Conservation (phyloP, 2,888 invertebrate species). For the Xanthorhoe spadicearia region DNA sequence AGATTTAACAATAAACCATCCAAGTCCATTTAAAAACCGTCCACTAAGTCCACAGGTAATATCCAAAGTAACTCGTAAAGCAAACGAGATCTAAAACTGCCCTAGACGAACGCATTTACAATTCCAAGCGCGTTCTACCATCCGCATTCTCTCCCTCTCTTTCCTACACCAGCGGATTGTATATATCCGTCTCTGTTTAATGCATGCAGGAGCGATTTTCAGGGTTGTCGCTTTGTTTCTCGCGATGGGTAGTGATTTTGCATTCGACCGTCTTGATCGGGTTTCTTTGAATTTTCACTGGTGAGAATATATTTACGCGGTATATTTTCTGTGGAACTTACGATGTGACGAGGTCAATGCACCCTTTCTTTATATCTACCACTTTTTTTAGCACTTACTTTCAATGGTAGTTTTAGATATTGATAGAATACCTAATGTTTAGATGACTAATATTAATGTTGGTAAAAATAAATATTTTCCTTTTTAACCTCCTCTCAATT, state of each 20-base stretch:
- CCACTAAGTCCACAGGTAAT: constrained; percentile 34
- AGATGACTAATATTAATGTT: too few relatives aligned
- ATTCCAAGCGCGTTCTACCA: constrained; percentile 75
- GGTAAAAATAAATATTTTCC: too few relatives aligned
- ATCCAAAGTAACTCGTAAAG: constrained; percentile 53
- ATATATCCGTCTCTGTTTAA: constrained; percentile 54
- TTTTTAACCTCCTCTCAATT: too few relatives aligned
- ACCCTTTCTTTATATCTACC: not conserved
- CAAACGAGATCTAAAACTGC: constrained; percentile 55
- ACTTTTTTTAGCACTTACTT: too few relatives aligned
- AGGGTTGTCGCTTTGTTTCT: constrained; percentile 70
- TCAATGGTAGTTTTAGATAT: too few relatives aligned
- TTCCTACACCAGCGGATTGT: constrained; percentile 46
- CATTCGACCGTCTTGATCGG: constrained; percentile 54
- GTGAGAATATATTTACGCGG: constrained; percentile 22
- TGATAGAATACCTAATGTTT: too few relatives aligned
- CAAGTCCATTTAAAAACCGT: constrained; percentile 20
- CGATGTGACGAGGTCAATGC: constrained; percentile 1
- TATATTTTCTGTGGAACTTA: constrained; percentile 11
- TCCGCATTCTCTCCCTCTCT: constrained; percentile 69
- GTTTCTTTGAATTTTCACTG: constrained; percentile 34
- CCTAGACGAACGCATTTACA: constrained; percentile 65
- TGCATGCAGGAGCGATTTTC: constrained; percentile 75
- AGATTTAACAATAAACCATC: not conserved
- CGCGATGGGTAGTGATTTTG: constrained; percentile 62